Base-by-base conservation (phyloP, 2,888 invertebrate species). In the Balanococcus diminutus region DNA sequence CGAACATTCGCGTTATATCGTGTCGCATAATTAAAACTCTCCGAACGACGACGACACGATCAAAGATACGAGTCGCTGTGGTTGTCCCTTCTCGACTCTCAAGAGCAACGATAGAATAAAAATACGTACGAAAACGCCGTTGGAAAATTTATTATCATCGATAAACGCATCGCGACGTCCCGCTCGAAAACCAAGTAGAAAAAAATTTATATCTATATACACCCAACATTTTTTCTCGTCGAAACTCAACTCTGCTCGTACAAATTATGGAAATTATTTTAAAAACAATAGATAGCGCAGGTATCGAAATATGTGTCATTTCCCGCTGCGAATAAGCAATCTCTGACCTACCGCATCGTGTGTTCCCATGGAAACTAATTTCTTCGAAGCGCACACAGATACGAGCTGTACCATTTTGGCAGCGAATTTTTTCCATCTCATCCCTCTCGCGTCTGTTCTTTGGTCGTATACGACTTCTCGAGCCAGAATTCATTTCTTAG, bases 301-400 rank as follows among this genome's bases (percentile, higher is more conserved):
- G 75, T 75, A 75, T 75, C 32, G 75, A 32, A 32, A 32, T 75
- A 75, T 67, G 67, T 14, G 67, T 14, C 28, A 28, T 32, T 75
- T 32, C 75, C 75, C 32, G 32, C 75, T 75, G 75, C 32, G 75
- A 75, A 75, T 5, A n/a, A n/a, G 51, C 36, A 67, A 67, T 67
- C 75, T 75, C 75, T 67, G 75, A 75, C 75, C 32, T 32, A 32
- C 75, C 75, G 61, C 75, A 32, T 75, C n/a, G 19, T 8, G 36
- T 22, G 61, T 75, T 75, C 75, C 75, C 75, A 75, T 75, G 32
- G 75, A 75, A 75, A 75, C 75, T 32, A 75, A 75, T 75, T 75
- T 75, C 75, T n/a, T n/a, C n/a, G n/a, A n/a, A 67, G 28, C 61
- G 67, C 28, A 28, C 4, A 25, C 4, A 67, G 28, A 67, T 14